Evolutionary conservation across 2,888 invertebrate species (phyloP), one percentile per base, ranked within the genome.

Genomic region (Celastrina argiolus): DNA sequence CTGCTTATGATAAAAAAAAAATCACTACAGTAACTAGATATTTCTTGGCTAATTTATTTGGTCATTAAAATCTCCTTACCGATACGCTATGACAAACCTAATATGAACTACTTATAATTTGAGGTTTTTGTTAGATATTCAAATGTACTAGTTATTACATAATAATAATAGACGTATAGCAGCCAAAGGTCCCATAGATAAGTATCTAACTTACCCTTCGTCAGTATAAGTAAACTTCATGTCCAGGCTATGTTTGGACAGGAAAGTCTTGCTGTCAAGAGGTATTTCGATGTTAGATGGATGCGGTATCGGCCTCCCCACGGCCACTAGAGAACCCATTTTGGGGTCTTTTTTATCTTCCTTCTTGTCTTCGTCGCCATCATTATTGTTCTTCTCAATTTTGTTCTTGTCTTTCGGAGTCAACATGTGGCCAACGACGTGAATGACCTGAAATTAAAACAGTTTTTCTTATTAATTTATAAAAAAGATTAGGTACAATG

Each of bases 181-280:
- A n/a, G n/a, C n/a, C n/a, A n/a, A n/a, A n/a, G n/a, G n/a, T n/a
- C n/a, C n/a, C 12, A 41, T 1, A n/a, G 5, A 5, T n/a, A 16
- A 41, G 5, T 6, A 2, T 16, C 6, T 14, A 63, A 93, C 94
- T 94, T 84, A 98, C 98, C 96, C 96, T 74, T 98, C 97, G 87
- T 98, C 98, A 69, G 96, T 97, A 81, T 97, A 97, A 26, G 97
- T 97, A 80, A 98, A 98, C 81, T 96, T 97, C 98, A 98, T 98
- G 81, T 97, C 97, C 80, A 98, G 92, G 76, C 94, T 95, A 83
- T 98, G 98, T 81, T 97, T 96, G 18, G 97, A 97, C 68, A 98
- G 91, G 88, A 98, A 98, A 0, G 98, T 97, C 79, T 96, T 95
- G 75, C 94, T 94, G 73, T 97, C 97, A 73, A 98, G 86, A 0